Percentiles rank a stretch among this genome's conserved stretches.
phyloP scores from a whole-genome alignment of 2,888 invertebrate species.

The Drosophila buzzatii region DNA sequence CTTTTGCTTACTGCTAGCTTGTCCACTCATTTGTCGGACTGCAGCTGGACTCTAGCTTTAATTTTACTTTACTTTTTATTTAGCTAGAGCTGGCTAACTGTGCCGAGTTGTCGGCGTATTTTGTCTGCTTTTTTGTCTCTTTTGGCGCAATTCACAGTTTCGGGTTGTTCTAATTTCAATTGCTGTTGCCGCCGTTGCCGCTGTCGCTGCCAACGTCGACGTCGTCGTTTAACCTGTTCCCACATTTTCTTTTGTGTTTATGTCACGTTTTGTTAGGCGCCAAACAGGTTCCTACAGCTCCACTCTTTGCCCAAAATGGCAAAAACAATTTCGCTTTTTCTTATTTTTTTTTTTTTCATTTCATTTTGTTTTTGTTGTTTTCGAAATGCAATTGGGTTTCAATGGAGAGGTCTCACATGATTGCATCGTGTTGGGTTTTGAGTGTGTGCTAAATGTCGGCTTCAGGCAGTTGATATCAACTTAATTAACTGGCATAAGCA shows the following conservation, averaged over 20 bases:
- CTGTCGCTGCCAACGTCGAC: conserved; percentile 35
- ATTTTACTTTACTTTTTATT: conserved; percentile 19
- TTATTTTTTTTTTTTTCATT: background rate
- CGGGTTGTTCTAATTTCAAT: conserved; percentile 75
- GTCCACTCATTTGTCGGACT: conserved; percentile 8
- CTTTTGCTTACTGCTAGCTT: background rate
- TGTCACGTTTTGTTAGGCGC: conserved; percentile 67
- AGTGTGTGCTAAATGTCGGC: conserved; percentile 26
- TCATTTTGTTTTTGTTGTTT: conserved; percentile 3
- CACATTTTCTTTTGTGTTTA: conserved; percentile 72
- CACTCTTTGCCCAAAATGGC: conserved; percentile 43
- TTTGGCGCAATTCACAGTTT: conserved; percentile 68
- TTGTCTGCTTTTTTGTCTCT: conserved; percentile 28
- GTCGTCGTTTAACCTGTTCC: conserved; percentile 70
- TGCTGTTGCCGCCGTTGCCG: conserved; percentile 42
- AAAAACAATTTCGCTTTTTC: conserved; percentile 70
- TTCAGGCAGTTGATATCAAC: conserved; percentile 22
- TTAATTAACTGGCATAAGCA: conserved; percentile 22
- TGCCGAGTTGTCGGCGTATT: conserved; percentile 40
- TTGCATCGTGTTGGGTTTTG: conserved; percentile 39
- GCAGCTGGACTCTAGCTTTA: conserved; percentile 19
- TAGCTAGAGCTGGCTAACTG: conserved; percentile 46
- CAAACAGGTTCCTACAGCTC: conserved; percentile 65
- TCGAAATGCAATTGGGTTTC: conserved; percentile 50
- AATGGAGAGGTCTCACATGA: conserved; percentile 47